A percentile compares a stretch with the other conserved stretches of the same genome.
Conservation (phyloP, 2,113 vertebrate species). For the Echinops telfairi region DNA sequence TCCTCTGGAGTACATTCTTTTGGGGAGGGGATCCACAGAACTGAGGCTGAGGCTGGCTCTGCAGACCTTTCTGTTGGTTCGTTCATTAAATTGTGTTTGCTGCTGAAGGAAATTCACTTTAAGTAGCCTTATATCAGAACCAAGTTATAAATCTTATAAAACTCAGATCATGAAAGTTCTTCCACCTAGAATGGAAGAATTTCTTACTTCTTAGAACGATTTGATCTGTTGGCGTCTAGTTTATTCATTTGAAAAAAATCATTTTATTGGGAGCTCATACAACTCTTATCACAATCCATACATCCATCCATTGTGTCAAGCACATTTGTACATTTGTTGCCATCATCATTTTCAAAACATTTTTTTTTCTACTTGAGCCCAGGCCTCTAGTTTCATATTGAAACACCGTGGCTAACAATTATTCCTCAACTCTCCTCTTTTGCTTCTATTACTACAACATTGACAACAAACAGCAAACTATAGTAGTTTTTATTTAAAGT, state of each 20-base stretch:
- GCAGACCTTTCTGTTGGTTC: background rate
- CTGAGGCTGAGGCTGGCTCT: too few species aligned
- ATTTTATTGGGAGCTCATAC: too few species aligned
- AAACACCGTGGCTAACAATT: background rate
- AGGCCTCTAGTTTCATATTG: conserved; percentile 2
- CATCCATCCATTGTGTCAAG: too few species aligned
- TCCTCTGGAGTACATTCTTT: too few species aligned
- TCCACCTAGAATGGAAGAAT: background rate
- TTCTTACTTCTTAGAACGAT: conserved; percentile 1
- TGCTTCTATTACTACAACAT: background rate
- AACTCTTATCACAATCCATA: too few species aligned
- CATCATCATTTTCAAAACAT: too few species aligned
- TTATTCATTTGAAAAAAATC: background rate
- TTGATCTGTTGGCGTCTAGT: background rate
- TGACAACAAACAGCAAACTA: background rate
- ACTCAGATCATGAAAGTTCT: conserved; percentile 14
- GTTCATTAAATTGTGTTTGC: background rate
- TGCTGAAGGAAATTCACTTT: conserved; percentile 16
- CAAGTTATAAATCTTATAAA: background rate
- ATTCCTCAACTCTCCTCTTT: background rate
- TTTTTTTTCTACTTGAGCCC: too few species aligned
- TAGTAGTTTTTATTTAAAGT: background rate
- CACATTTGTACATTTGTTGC: too few species aligned
- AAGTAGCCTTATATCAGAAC: conserved; percentile 10
- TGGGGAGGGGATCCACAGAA: too few species aligned